phyloP scores from a whole-genome alignment of 2,888 invertebrate genomes.

The Crematogaster levior region DNA sequence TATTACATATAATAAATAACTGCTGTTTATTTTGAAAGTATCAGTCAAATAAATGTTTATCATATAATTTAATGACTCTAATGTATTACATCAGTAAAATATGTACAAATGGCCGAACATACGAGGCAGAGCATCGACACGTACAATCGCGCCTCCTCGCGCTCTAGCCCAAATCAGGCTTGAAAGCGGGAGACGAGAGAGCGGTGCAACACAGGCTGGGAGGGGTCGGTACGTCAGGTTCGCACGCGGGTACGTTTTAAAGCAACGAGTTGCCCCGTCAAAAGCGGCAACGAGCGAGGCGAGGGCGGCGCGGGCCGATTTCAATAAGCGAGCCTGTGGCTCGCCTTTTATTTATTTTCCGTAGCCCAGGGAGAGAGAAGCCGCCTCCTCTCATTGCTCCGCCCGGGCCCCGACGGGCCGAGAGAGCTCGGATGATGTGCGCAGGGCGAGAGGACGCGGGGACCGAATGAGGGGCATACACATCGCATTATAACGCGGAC shows the following conservation, averaged over 20 bases:
- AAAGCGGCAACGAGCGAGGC: slow-evolving; percentile 79
- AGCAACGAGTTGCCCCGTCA: slow-evolving; percentile 76
- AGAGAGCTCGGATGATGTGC: slow-evolving; percentile 35
- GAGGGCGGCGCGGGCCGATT: slow-evolving; percentile 78
- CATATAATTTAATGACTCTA: neutral
- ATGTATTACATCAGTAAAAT: neutral
- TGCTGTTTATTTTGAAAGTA: neutral
- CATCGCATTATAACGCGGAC: slow-evolving; percentile 73
- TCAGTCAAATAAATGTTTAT: neutral
- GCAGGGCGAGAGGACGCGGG: slow-evolving; percentile 52
- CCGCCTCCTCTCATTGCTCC: slow-evolving; percentile 37
- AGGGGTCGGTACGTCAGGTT: slow-evolving; percentile 81
- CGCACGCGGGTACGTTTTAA: slow-evolving; percentile 78
- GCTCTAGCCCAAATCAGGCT: slow-evolving; percentile 49
- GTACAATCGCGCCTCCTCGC: slow-evolving; percentile 4
- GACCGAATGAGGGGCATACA: slow-evolving; percentile 47
- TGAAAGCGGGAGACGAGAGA: slow-evolving; percentile 42
- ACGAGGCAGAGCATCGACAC: neutral
- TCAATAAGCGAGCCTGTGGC: slow-evolving; percentile 77
- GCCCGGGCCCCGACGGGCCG: neutral
- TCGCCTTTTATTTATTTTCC: slow-evolving; percentile 69
- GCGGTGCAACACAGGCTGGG: slow-evolving; percentile 75
- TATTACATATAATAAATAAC: neutral
- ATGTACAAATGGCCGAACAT: neutral
- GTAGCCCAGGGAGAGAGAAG: slow-evolving; percentile 53